Evolutionary conservation across 2,113 vertebrate species (phyloP).

Genomic region (Oreochromis niloticus): DNA sequence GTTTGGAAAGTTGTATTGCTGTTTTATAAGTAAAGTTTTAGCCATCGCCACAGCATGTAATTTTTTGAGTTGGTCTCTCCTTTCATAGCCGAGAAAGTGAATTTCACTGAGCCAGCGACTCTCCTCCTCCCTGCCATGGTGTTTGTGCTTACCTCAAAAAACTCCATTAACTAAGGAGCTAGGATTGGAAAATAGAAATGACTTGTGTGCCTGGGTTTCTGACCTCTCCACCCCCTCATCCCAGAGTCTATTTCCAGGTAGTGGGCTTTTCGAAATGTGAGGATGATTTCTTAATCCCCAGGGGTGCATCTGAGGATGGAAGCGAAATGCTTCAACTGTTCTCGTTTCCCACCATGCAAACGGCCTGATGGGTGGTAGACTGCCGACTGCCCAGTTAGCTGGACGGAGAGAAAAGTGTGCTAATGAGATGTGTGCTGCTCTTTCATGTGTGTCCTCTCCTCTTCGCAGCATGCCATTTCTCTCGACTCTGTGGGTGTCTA

Average conservation of each 20-base stretch:
- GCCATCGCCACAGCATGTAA: background rate
- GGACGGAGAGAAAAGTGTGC: slow-evolving; percentile 14
- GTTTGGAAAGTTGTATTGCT: background rate
- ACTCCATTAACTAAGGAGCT: slow-evolving; percentile 23
- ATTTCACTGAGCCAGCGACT: background rate
- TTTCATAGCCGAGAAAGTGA: background rate
- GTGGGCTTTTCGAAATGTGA: slow-evolving; percentile 1
- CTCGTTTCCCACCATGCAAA: background rate
- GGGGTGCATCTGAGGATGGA: slow-evolving; percentile 15
- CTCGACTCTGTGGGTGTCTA: slow-evolving; percentile 10
- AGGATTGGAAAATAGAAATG: slow-evolving; percentile 33
- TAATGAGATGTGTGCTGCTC: slow-evolving; percentile 39
- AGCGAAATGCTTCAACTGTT: background rate
- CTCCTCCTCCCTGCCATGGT: background rate
- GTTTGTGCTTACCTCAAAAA: slow-evolving; percentile 24
- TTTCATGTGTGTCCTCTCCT: slow-evolving; percentile 30
- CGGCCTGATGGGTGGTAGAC: background rate
- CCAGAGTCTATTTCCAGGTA: slow-evolving; percentile 40
- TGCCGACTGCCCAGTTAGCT: background rate
- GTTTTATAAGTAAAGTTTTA: background rate
- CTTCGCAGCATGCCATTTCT: slow-evolving; percentile 6
- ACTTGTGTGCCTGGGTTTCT: slow-evolving; percentile 1
- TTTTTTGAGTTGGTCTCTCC: background rate
- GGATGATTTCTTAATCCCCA: slow-evolving; percentile 61
- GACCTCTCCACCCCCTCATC: slow-evolving; percentile 11